phyloP scores from a whole-genome alignment of 2,888 invertebrate species.

The Fissipunctia ypsillon region DNA sequence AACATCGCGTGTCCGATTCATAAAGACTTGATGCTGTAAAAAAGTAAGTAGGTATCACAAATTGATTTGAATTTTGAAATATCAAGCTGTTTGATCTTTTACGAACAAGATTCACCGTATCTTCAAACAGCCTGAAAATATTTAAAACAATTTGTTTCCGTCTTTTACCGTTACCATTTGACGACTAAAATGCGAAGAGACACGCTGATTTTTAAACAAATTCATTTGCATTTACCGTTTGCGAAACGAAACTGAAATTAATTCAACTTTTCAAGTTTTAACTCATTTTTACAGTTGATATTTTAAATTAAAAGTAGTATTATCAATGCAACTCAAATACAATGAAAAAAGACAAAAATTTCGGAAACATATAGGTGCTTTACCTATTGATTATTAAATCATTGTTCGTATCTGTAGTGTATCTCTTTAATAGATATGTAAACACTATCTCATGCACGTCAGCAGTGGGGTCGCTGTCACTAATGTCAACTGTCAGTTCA shows the following conservation, averaged over 20 bases:
- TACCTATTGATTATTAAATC: no score
- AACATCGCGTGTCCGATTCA: neutral
- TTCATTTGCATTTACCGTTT: constrained; percentile 22
- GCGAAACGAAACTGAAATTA: constrained; percentile 4
- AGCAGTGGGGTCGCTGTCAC: no score
- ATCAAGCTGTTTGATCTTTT: constrained; percentile 2
- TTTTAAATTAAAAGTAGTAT: constrained; percentile 1
- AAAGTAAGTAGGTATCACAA: neutral
- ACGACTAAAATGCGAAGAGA: neutral
- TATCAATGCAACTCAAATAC: neutral
- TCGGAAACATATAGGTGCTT: no score
- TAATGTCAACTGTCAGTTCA: no score
- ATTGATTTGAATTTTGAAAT: constrained; percentile 6
- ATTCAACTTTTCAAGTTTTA: neutral
- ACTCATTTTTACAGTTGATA: neutral
- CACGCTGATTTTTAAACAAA: neutral
- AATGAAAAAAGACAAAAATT: no score
- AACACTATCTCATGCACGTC: no score
- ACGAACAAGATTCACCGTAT: neutral
- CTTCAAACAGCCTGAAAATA: neutral
- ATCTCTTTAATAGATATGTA: no score
- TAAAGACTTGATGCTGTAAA: neutral
- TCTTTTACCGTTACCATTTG: neutral
- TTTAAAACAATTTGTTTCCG: constrained; percentile 1
- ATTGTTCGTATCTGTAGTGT: no score